A percentile compares a stretch with the other conserved stretches of the same genome.
phyloP scores from a whole-genome alignment of 64 coral and sea anemone species.

The Anthopleura sola region DNA sequence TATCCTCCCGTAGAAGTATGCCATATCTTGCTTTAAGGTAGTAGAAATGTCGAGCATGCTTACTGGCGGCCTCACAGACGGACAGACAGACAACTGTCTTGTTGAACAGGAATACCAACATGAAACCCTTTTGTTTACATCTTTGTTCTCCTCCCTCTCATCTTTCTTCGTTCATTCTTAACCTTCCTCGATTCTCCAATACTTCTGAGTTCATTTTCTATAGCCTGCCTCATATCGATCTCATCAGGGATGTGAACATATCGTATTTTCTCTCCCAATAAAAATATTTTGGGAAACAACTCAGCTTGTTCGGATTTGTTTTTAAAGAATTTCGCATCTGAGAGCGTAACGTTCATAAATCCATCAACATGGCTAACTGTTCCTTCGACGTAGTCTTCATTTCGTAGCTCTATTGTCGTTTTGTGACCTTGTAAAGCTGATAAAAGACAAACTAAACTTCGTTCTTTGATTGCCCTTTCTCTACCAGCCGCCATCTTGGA shows the following conservation, averaged over 20 bases:
- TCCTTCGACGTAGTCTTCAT: slow-evolving; percentile 78
- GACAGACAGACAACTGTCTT: no score
- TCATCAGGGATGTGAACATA: slow-evolving; percentile 98
- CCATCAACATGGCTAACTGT: slow-evolving; percentile 85
- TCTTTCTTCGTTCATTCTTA: slow-evolving; percentile 26
- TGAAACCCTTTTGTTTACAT: neutral
- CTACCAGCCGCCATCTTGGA: slow-evolving; percentile 75
- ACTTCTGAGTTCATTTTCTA: slow-evolving; percentile 72
- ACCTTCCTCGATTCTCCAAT: slow-evolving; percentile 27
- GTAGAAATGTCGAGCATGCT: no score
- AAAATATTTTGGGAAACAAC: slow-evolving; percentile 77
- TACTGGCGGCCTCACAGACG: no score
- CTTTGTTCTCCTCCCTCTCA: slow-evolving; percentile 11
- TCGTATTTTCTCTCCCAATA: slow-evolving; percentile 82
- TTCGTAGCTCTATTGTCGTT: slow-evolving; percentile 87
- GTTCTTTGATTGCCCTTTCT: slow-evolving; percentile 68
- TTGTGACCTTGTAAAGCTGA: slow-evolving; percentile 74
- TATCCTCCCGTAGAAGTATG: no score
- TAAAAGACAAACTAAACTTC: slow-evolving; percentile 82
- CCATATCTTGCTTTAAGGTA: no score
- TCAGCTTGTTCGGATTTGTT: slow-evolving; percentile 34
- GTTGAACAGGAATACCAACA: no score
- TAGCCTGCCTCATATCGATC: slow-evolving; percentile 94
- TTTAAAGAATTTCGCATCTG: slow-evolving; percentile 76
- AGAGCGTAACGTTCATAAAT: slow-evolving; percentile 91